phyloP scores from a whole-genome alignment of 1,140 invertebrate species.

The Lanistes nyassanus region DNA sequence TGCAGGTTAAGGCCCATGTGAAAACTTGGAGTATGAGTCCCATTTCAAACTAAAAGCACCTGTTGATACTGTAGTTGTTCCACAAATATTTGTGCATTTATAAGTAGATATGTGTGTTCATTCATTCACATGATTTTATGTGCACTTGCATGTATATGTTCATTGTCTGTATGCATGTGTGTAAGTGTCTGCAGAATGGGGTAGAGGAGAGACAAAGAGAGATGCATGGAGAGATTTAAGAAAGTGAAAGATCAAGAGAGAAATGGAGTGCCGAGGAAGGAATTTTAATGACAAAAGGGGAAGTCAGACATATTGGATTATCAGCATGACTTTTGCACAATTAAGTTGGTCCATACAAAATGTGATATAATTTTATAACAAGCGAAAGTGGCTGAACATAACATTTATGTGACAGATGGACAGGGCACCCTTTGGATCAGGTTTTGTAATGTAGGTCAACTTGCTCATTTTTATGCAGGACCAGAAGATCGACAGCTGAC shows the following conservation, averaged over 20 bases:
- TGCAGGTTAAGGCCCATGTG: too few relatives aligned
- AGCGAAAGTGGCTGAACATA: background rate
- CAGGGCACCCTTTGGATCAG: background rate
- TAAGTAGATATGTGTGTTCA: background rate
- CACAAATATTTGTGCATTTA: background rate
- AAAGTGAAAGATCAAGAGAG: background rate
- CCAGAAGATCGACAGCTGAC: constrained; percentile 49
- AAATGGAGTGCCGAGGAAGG: background rate
- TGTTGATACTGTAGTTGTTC: background rate
- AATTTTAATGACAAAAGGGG: background rate
- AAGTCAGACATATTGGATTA: background rate
- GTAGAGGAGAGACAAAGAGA: too few relatives aligned
- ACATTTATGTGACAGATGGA: background rate
- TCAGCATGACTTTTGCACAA: background rate
- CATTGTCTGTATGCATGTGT: background rate
- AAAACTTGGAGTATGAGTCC: background rate
- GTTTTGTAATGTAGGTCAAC: background rate
- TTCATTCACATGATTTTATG: background rate
- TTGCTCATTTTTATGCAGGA: constrained; percentile 32
- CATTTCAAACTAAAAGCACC: background rate
- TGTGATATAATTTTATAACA: background rate
- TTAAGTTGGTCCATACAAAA: background rate
- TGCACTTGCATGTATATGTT: background rate
- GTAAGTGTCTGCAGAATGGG: too few relatives aligned
- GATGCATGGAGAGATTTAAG: too few relatives aligned